These are phyloP conservation scores for Tenthredo notha DNA, from an alignment of 2,888 invertebrate genomes.

Conservation along the genomic window DNA sequence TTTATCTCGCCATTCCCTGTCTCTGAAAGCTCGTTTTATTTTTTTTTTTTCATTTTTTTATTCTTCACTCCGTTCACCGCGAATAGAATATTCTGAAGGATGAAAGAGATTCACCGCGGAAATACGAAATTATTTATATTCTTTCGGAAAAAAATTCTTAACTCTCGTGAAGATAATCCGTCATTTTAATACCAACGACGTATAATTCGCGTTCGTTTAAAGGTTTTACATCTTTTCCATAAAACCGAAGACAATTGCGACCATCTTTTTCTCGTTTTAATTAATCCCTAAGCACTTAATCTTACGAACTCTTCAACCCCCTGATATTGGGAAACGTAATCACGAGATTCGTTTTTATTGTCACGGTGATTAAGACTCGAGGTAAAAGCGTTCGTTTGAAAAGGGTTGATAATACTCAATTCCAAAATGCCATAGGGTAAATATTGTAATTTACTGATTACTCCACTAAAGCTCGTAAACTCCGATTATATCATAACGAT, in stretches of 20 bases:
- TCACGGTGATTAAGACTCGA: not conserved
- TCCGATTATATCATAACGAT: conserved; percentile 18
- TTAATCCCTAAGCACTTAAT: not conserved
- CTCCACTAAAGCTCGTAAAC: not conserved
- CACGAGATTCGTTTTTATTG: not conserved
- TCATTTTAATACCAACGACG: not conserved
- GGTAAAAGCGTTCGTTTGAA: not conserved
- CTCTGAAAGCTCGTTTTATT: not conserved
- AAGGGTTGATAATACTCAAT: not conserved
- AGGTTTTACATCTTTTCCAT: not conserved
- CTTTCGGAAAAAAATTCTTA: conserved; percentile 15
- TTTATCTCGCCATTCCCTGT: not conserved
- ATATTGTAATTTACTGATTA: not conserved
- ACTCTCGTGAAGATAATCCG: not conserved
- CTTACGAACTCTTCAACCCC: not conserved
- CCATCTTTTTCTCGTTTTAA: not conserved
- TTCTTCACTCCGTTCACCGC: not conserved
- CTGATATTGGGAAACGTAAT: not conserved
- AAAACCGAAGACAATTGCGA: not conserved
- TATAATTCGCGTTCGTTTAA: not conserved
- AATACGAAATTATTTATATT: conserved; percentile 26
- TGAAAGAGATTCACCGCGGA: not conserved
- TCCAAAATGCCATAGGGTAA: not conserved
- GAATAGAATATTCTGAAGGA: not conserved
- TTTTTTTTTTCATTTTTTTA: not conserved